These are phyloP conservation scores for Ennomos erosarius DNA, from an alignment of 2,888 invertebrate genomes.

Conservation along the genomic window DNA sequence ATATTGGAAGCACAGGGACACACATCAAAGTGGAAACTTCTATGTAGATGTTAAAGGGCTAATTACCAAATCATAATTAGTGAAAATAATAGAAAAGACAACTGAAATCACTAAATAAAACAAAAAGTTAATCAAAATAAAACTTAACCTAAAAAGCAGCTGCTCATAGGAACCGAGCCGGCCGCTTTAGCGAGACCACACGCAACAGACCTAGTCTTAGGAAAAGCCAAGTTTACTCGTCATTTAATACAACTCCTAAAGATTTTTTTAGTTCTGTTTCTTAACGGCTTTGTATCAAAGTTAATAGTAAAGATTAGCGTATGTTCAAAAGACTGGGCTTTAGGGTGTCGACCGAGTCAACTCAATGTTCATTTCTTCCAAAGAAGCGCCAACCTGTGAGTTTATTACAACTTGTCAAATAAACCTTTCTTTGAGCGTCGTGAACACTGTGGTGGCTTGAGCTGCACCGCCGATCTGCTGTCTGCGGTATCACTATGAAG, in stretches of 20 bases:
- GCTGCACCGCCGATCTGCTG: neutral
- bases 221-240: conserved; percentile 9
- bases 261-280: neutral
- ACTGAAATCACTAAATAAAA: neutral
- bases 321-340: neutral
- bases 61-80: too few relatives aligned
- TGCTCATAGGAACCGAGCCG: conserved; percentile 11
- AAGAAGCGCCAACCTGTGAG: neutral
- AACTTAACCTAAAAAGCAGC: conserved; percentile 3
- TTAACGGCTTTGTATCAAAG: conserved; percentile 13
- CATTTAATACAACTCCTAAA: conserved; percentile 9
- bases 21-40: too few relatives aligned
- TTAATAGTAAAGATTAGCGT: conserved; percentile 8
- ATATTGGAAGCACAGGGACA: too few relatives aligned
- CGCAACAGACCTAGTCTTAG: neutral
- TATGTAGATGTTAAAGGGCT: too few relatives aligned
- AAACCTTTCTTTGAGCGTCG: neutral
- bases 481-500: conserved; percentile 1
- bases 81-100: too few relatives aligned
- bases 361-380: neutral
- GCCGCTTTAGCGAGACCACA: conserved; percentile 6
- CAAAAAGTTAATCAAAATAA: conserved; percentile 1
- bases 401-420: neutral
- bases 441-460: neutral
- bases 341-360: neutral